Evolutionary conservation across 2,888 invertebrate species (phyloP).

Genomic region (Heliconius ethilla): DNA sequence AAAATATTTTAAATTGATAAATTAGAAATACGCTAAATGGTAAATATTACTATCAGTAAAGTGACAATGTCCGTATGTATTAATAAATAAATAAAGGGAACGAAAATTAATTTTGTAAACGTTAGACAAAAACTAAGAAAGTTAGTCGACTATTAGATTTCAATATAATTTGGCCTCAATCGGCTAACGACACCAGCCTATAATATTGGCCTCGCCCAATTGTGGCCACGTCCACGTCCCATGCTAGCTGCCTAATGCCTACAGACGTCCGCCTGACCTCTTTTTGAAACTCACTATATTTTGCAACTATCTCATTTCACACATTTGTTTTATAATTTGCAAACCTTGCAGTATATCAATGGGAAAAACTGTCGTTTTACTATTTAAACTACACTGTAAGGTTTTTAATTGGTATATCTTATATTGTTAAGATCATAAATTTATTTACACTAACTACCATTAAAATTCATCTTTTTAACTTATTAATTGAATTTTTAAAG

Average conservation of each 20-base stretch:
- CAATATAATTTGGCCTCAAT: constrained; percentile 21
- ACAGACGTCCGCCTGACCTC: constrained; percentile 18
- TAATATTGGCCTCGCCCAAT: constrained; percentile 24
- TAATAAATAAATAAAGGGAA: too few relatives aligned
- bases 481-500: too few relatives aligned
- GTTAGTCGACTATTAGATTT: constrained; percentile 1
- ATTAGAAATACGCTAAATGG: too few relatives aligned
- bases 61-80: too few relatives aligned
- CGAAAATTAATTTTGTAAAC: neutral
- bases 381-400: neutral
- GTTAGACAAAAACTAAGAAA: neutral
- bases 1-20: too few relatives aligned
- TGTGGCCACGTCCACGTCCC: constrained; percentile 3
- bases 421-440: neutral
- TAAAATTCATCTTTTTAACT: too few relatives aligned
- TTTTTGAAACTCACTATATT: constrained; percentile 11
- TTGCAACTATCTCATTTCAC: neutral
- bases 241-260: neutral
- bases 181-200: constrained; percentile 5
- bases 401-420: too few relatives aligned
- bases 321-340: neutral
- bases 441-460: neutral
- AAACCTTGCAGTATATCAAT: neutral
- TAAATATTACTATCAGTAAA: too few relatives aligned
- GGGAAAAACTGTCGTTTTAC: neutral